Evolutionary conservation across 1,140 invertebrate genomes (phyloP), one percentile per base, ranked within the genome.

Genomic region (Agraylea sexmaculata): DNA sequence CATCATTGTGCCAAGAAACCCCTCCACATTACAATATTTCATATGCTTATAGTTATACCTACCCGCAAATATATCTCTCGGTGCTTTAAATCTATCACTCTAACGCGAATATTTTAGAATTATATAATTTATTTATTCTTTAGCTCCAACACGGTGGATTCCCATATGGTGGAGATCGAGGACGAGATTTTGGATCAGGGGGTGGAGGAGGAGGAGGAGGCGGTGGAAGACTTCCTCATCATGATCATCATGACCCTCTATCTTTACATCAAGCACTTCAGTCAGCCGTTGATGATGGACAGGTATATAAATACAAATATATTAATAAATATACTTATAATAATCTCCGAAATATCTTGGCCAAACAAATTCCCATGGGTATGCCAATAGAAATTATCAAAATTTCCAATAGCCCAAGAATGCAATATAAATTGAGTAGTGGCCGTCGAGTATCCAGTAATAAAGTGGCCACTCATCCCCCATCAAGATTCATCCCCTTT

Each of bases 251-350:
- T 52, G 75, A 76, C 39, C 68, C 75, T 31, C 55, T 78, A 16
- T 73, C 75, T 3, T 53, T 78, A 20, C 76, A 78, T 50, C 75
- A 78, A 54, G 76, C 75, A 4, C 53, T 78, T 13, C 74, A 77
- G 43, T 74, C 74, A 45, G 73, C 77, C 3, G 77, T 86, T 21
- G 83, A 87, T 51, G 80, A 49, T 32, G 43, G 43, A 45, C 47
- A 49, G 43, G 47, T 49, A 45, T n/a, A 29, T 3, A 20, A 34
- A 4, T 23, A 40, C 28, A 40, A 12, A 19, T 16, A 34, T 18
- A 18, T 34, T 34, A 34, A 34, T 34, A 34, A 34, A 34, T 19
- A 18, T 34, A n/a, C n/a, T n/a, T n/a, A n/a, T n/a, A 18, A 6
- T 16, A 34, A 34, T 34, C 32, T 12, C 27, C 27, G 27, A 4